phyloP scores from a whole-genome alignment of 2,797 vertebrate species.

The Sebastes taczanowskii region DNA sequence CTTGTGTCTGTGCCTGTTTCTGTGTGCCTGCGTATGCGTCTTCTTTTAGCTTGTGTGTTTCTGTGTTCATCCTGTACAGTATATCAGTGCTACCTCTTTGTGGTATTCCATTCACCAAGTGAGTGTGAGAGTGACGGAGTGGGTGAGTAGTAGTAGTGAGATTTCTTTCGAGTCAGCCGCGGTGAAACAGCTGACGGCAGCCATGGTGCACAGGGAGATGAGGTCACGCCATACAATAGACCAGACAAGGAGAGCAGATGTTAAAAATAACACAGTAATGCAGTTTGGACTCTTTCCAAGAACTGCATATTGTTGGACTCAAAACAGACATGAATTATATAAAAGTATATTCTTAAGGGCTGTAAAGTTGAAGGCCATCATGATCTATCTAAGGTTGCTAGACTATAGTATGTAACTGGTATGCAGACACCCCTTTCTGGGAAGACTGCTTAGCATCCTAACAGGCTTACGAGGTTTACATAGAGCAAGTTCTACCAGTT shows the following conservation, averaged over 20 bases:
- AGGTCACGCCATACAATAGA: slow-evolving; percentile 17
- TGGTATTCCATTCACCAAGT: slow-evolving; percentile 26
- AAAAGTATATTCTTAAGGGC: background rate
- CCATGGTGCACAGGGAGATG: slow-evolving; percentile 4
- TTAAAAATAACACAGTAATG: slow-evolving; percentile 18
- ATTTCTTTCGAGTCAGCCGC: slow-evolving; percentile 11
- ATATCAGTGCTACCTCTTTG: slow-evolving; percentile 12
- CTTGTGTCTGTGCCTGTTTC: slow-evolving; percentile 18
- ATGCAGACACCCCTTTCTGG: background rate
- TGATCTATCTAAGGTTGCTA: background rate
- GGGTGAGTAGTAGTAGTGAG: slow-evolving; percentile 18
- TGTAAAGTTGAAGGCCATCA: background rate
- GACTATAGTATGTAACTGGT: background rate
- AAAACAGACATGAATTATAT: background rate
- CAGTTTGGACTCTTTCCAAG: background rate
- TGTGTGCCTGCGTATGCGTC: background rate
- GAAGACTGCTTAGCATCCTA: background rate
- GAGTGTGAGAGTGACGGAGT: slow-evolving; percentile 25
- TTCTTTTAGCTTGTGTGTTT: slow-evolving; percentile 15
- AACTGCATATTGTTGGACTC: background rate
- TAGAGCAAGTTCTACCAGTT: slow-evolving; percentile 17
- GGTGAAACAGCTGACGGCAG: slow-evolving; percentile 36
- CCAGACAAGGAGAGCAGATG: background rate
- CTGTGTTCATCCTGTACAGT: background rate
- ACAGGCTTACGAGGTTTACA: background rate